Evolutionary conservation across 2,888 invertebrate species (phyloP).

Genomic region (Exocentrus adspersus): DNA sequence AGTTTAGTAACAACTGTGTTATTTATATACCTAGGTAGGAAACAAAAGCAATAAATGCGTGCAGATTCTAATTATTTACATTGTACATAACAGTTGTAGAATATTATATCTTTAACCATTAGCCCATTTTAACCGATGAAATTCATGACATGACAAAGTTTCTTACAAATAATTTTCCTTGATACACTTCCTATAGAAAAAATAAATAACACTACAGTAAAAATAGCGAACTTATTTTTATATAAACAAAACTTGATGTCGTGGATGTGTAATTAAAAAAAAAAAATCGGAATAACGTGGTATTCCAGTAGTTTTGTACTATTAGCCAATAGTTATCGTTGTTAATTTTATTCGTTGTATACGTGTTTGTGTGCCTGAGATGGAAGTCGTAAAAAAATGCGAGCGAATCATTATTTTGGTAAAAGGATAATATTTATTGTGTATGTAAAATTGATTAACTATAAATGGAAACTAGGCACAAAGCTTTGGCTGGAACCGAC

Average conservation of each 20-base stretch:
- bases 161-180: slow-evolving; percentile 2
- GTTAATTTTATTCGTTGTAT: slow-evolving; percentile 54
- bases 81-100: too few species aligned
- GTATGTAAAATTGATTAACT: slow-evolving; percentile 11
- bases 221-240: slow-evolving; percentile 16
- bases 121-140: too few species aligned
- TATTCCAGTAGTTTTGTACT: slow-evolving; percentile 44
- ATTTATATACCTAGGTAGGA: too few species aligned
- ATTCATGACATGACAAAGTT: too few species aligned
- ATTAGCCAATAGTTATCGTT: slow-evolving; percentile 50
- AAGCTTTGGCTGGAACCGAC: neutral
- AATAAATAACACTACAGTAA: neutral
- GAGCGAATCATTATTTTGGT: slow-evolving; percentile 24
- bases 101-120: too few species aligned
- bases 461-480: slow-evolving; percentile 4
- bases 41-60: too few species aligned
- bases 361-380: slow-evolving; percentile 54
- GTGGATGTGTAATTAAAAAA: slow-evolving; percentile 8
- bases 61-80: neutral
- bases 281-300: slow-evolving; percentile 51
- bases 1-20: too few species aligned
- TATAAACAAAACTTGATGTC: slow-evolving; percentile 17
- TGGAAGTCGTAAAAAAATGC: slow-evolving; percentile 35
- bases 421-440: slow-evolving; percentile 21
- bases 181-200: slow-evolving; percentile 8